Conservation (phyloP, 2,113 vertebrate species). For the Myotis lucifugus region DNA sequence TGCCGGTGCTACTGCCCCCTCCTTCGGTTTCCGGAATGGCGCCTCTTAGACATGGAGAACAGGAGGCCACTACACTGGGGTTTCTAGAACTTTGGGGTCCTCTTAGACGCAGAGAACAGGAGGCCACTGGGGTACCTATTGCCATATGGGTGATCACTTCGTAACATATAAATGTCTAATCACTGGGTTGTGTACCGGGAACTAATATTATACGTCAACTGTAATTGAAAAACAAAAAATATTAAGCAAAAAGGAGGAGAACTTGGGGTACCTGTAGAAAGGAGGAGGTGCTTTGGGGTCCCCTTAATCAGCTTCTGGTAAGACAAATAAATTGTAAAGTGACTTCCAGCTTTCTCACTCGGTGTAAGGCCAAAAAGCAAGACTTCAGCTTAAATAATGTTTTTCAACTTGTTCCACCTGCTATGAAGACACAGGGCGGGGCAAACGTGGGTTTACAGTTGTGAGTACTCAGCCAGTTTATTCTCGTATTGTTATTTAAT, state of each 20-base stretch:
- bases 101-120: no score
- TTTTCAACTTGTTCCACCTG: neutral
- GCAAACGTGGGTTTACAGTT: no score
- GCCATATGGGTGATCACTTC: neutral
- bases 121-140: neutral
- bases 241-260: neutral
- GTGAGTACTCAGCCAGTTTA: no score
- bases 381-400: neutral
- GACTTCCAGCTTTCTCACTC: neutral
- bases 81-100: neutral
- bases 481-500: no score
- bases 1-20: neutral
- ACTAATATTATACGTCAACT: neutral
- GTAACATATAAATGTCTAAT: neutral
- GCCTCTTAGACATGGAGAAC: neutral
- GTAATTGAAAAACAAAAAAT: neutral
- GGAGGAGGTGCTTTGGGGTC: neutral
- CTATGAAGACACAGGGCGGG: neutral
- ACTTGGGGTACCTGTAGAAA: neutral
- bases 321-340: neutral
- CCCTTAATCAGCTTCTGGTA: neutral
- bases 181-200: neutral
- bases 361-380: neutral
- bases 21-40: neutral
- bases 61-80: fast-evolving